These are phyloP conservation scores for Capreolus pygargus DNA, from an alignment of 2,113 vertebrate genomes.

Conservation along the genomic window DNA sequence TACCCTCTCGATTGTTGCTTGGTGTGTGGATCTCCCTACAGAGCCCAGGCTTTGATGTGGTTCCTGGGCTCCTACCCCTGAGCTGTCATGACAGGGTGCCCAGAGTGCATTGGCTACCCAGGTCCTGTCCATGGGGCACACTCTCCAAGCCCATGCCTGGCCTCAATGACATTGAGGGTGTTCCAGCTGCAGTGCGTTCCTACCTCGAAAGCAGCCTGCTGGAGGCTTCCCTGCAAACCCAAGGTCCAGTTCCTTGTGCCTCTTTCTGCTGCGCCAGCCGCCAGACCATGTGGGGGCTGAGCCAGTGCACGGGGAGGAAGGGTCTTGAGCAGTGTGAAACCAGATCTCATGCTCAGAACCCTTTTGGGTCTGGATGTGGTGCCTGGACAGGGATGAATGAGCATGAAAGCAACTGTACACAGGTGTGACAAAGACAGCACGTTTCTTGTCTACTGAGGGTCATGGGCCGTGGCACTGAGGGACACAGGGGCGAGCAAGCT, in stretches of 20 bases:
- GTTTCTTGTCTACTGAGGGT: background rate
- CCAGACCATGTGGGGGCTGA: background rate
- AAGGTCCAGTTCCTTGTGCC: background rate
- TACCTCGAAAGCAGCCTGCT: background rate
- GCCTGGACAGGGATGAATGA: background rate
- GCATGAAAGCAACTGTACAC: background rate
- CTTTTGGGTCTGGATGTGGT: background rate
- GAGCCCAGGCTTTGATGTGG: background rate
- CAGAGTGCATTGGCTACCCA: background rate
- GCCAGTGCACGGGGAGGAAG: background rate
- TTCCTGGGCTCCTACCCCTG: background rate
- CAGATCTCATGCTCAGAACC: background rate
- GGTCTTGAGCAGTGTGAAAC: background rate
- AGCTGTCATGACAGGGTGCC: background rate
- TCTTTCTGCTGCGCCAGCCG: background rate
- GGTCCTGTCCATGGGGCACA: background rate
- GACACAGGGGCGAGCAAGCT: too few relatives aligned
- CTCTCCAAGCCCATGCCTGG: background rate
- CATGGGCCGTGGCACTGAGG: accelerated
- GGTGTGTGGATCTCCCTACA: background rate
- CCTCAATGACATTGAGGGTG: background rate
- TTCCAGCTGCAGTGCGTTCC: background rate
- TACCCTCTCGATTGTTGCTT: background rate
- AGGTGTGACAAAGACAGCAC: background rate
- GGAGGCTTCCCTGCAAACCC: background rate